phyloP scores from a whole-genome alignment of 1,140 invertebrate species.

The Drosophila cardini region DNA sequence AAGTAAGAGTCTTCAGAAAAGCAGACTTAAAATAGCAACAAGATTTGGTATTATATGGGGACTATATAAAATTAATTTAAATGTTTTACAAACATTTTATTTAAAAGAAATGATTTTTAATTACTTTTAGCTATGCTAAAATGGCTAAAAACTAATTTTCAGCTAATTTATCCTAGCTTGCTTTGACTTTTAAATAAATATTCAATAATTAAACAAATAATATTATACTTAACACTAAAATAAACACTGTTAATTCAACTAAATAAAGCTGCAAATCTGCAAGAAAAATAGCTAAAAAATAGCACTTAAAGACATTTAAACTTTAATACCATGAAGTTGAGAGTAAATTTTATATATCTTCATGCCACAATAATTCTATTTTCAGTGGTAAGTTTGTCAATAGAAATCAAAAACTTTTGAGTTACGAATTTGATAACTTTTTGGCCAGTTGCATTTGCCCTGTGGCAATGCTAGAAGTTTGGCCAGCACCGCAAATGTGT shows the following conservation, averaged over 20 bases:
- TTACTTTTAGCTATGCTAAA: no score
- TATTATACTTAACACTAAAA: neutral
- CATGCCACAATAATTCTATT: neutral
- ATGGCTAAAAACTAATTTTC: no score
- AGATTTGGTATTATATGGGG: no score
- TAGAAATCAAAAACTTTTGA: neutral
- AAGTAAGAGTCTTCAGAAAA: neutral
- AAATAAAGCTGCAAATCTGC: neutral
- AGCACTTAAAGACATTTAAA: neutral
- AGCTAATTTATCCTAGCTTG: neutral
- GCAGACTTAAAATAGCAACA: no score
- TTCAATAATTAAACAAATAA: neutral
- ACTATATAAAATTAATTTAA: no score
- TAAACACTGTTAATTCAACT: neutral
- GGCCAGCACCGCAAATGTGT: neutral
- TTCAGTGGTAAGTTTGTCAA: conserved; percentile 1
- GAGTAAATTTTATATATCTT: neutral
- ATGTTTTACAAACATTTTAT: no score
- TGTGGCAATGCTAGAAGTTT: neutral
- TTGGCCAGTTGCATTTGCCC: neutral
- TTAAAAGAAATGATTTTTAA: no score
- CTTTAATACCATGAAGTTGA: neutral
- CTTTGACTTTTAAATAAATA: neutral
- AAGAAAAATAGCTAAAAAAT: neutral
- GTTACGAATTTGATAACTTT: neutral